Evolutionary conservation across 2,113 vertebrate genomes (phyloP).

Genomic region (Periophthalmus modestus): DNA sequence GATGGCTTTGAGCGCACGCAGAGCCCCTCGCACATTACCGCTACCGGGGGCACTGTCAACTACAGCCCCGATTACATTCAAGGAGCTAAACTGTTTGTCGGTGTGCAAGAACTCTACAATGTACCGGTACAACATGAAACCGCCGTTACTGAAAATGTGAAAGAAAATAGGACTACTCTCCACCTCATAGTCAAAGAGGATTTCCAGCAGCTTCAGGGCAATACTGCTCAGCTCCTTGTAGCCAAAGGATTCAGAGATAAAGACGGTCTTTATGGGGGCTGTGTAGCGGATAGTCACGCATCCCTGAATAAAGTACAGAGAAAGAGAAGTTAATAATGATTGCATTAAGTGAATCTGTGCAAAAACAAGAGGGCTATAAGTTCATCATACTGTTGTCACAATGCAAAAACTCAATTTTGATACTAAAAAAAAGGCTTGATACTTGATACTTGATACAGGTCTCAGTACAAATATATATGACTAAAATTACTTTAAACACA

Average conservation of each 20-base stretch:
- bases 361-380: background rate
- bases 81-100: conserved; percentile 77
- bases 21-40: conserved; percentile 81
- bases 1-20: conserved; percentile 82
- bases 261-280: conserved; percentile 86
- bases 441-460: no score
- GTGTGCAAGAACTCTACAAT: conserved; percentile 82
- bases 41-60: conserved; percentile 92
- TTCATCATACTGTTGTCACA: no score
- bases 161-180: conserved; percentile 89
- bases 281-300: conserved; percentile 91
- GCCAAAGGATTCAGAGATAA: conserved; percentile 90
- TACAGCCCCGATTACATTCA: conserved; percentile 84
- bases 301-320: conserved; percentile 73
- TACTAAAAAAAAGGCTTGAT: background rate
- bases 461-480: no score
- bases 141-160: conserved; percentile 94
- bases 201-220: conserved; percentile 86
- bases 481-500: background rate
- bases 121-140: conserved; percentile 96
- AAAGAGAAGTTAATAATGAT: background rate
- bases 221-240: conserved; percentile 84
- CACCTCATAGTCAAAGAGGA: conserved; percentile 88
- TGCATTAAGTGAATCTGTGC: background rate
- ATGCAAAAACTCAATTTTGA: background rate